Evolutionary conservation across 2,888 invertebrate species (phyloP).

Genomic region (Geophilus truncorum): DNA sequence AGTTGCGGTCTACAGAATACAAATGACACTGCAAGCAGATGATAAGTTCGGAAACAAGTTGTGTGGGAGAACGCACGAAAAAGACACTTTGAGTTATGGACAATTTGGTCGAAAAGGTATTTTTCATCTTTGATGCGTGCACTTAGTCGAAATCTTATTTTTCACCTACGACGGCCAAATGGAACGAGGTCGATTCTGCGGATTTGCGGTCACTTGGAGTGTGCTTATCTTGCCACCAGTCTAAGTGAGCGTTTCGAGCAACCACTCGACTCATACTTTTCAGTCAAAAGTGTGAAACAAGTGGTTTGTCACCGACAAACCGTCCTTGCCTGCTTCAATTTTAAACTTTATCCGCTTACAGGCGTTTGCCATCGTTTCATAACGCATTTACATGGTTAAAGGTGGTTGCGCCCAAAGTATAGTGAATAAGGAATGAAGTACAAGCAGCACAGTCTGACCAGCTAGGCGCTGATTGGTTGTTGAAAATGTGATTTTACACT

Average conservation of each 20-base stretch:
- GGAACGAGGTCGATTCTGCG: neutral
- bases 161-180: neutral
- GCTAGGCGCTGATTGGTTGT: no score
- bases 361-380: no score
- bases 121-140: slow-evolving; percentile 7
- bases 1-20: neutral
- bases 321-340: neutral
- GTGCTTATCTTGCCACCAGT: slow-evolving; percentile 7
- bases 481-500: no score
- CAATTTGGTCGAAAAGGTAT: neutral
- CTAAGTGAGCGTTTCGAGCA: neutral
- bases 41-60: slow-evolving; percentile 10
- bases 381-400: no score
- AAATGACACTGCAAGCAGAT: neutral
- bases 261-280: neutral
- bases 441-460: no score
- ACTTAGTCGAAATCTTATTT: neutral
- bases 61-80: neutral
- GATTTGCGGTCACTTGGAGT: neutral
- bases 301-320: neutral
- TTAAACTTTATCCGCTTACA: no score
- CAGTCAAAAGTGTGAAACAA: neutral
- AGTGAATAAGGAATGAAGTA: no score
- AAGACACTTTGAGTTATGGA: slow-evolving; percentile 7
- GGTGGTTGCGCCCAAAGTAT: no score